phyloP scores from a whole-genome alignment of 2,888 invertebrate species.

The Tolmerus cingulatus region DNA sequence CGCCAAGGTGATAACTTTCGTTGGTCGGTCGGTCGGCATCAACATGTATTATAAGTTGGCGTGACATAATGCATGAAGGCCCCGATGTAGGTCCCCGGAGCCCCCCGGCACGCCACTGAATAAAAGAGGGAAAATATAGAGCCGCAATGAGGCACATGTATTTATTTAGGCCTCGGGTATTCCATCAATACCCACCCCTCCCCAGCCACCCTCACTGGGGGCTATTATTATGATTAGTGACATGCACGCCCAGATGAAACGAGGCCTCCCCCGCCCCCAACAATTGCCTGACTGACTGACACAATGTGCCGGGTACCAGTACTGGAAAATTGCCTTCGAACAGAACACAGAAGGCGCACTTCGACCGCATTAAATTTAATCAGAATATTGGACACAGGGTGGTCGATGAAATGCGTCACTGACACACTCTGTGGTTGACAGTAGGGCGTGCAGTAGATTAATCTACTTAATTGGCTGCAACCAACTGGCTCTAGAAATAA shows the following conservation, averaged over 20 bases:
- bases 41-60: constrained; percentile 33
- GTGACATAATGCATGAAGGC: constrained; percentile 26
- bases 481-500: neutral
- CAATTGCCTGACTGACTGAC: constrained; percentile 20
- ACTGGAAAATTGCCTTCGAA: neutral
- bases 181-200: neutral
- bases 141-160: constrained; percentile 23
- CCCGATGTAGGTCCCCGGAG: neutral
- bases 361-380: constrained; percentile 16
- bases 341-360: neutral
- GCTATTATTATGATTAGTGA: constrained; percentile 31
- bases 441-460: neutral
- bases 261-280: neutral
- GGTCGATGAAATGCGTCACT: constrained; percentile 16
- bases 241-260: constrained; percentile 16
- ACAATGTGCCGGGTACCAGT: neutral
- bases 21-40: constrained; percentile 21
- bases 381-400: constrained; percentile 12
- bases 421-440: neutral
- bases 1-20: constrained; percentile 30
- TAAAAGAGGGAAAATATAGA: neutral
- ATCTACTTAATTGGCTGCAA: neutral
- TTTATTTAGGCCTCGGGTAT: constrained; percentile 26
- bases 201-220: neutral
- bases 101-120: neutral